A percentile compares a stretch with the other conserved stretches of the same genome.
phyloP scores from a whole-genome alignment of 2,797 vertebrate species.

The Mus spretus region DNA sequence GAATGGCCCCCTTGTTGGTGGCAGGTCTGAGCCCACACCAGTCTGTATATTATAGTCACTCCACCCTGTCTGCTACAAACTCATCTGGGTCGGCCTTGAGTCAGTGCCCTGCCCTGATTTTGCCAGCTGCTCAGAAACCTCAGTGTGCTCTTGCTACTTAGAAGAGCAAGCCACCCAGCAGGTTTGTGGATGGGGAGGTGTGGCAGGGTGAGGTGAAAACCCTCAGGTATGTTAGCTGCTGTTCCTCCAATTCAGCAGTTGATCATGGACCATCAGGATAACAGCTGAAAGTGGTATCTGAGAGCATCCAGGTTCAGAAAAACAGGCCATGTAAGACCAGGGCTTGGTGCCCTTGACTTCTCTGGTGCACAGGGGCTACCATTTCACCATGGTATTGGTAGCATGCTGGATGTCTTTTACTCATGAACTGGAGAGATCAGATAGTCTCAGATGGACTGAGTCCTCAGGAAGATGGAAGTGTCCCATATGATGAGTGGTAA shows the following conservation, averaged over 20 bases:
- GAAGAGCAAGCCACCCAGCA: constrained; percentile 94
- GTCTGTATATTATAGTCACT: background rate
- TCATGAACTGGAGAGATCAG: constrained; percentile 94
- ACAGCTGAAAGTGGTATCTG: constrained; percentile 92
- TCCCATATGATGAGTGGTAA: constrained; percentile 94
- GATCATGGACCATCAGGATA: constrained; percentile 93
- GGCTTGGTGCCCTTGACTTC: constrained; percentile 56
- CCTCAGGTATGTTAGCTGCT: background rate
- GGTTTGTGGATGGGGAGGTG: constrained; percentile 82
- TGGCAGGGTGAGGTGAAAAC: background rate
- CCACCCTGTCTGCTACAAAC: background rate
- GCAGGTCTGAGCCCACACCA: background rate
- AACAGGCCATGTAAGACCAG: constrained; percentile 84
- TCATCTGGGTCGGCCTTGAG: background rate
- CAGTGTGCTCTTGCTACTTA: constrained; percentile 90
- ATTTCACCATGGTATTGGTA: constrained; percentile 45
- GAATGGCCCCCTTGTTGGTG: background rate
- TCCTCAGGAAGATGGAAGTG: constrained; percentile 93
- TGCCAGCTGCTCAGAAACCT: constrained; percentile 71
- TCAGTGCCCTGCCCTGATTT: background rate
- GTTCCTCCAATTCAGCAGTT: constrained; percentile 85
- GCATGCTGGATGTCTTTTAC: constrained; percentile 92
- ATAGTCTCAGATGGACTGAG: constrained; percentile 91
- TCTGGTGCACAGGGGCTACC: constrained; percentile 59
- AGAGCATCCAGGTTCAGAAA: constrained; percentile 93